Evolutionary conservation across 2,797 vertebrate genomes (phyloP).

Genomic region (Eurystomus glaucurus): DNA sequence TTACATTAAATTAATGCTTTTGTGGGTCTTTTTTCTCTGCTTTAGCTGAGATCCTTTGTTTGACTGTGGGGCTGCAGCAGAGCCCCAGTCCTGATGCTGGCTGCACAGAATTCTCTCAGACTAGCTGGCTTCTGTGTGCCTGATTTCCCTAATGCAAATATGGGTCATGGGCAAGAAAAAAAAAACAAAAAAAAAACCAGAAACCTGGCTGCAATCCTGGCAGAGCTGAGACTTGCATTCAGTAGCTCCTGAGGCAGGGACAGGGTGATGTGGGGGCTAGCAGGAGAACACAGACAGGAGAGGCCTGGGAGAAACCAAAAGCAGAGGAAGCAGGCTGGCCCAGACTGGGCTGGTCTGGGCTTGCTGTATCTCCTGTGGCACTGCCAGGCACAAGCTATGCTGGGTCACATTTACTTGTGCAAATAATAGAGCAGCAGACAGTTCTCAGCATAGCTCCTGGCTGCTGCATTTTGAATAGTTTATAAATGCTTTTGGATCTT

Average conservation of each 20-base stretch:
- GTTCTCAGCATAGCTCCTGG: not conserved
- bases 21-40: not conserved
- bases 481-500: not conserved
- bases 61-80: not conserved
- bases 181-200: too few relatives aligned
- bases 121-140: fast-evolving
- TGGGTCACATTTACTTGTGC: not conserved
- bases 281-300: not conserved
- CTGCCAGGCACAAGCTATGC: not conserved
- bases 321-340: not conserved
- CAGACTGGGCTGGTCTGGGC: not conserved
- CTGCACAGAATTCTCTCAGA: fast-evolving
- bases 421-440: not conserved
- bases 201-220: not conserved
- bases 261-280: not conserved
- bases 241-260: not conserved
- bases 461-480: not conserved
- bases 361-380: not conserved
- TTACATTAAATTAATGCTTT: conserved; percentile 8
- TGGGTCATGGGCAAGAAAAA: not conserved
- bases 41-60: not conserved
- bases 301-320: not conserved
- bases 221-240: not conserved
- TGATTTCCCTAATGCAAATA: not conserved
- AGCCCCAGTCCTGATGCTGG: not conserved